Evolutionary conservation across 1,140 invertebrate species (phyloP), one percentile per base, ranked within the genome.

Genomic region (Zaprionus vittiger): DNA sequence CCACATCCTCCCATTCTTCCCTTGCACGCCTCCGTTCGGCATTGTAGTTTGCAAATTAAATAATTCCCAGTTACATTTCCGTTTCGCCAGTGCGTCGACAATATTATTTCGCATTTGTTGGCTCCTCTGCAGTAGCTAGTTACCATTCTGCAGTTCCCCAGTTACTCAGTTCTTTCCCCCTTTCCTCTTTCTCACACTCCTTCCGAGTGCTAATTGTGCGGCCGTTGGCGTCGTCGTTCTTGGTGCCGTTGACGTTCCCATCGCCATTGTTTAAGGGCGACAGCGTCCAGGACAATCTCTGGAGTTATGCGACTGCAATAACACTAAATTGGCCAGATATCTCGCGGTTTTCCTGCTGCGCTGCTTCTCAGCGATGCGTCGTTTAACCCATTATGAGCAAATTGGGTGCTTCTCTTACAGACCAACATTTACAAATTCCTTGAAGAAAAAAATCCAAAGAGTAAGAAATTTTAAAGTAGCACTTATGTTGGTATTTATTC

Each of bases 41-140:
- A 84, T 90, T 84, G 81, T 89, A 89, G 84, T 81, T 89, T 84
- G 84, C 84, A 89, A 89, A 89, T 89, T 89, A 89, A 89, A 89
- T 89, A 89, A 89, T 89, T 89, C 84, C 84, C 84, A 89, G 84
- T 89, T 81, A 89, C 84, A 89, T 89, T 89, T 89, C 84, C 84
- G 85, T 90, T 75, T 68, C 73, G 65, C 70, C 66, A 75, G 79
- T 71, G 85, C 81, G 83, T 86, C 84, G 83, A 77, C 83, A 89
- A 89, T 89, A 89, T 84, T 89, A 90, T 89, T 87, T 89, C 74
- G 73, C 84, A 73, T 77, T 77, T 81, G 78, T 69, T 83, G 61
- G 54, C 66, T 68, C 61, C 73, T 37, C 34, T 20, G 17, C 56
- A 34, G 28, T 28, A 37, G 38, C 38, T 55, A 68, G 54, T 47